These are phyloP conservation scores for Vanessa tameamea DNA, from an alignment of 1,140 invertebrate genomes.

Conservation along the genomic window DNA sequence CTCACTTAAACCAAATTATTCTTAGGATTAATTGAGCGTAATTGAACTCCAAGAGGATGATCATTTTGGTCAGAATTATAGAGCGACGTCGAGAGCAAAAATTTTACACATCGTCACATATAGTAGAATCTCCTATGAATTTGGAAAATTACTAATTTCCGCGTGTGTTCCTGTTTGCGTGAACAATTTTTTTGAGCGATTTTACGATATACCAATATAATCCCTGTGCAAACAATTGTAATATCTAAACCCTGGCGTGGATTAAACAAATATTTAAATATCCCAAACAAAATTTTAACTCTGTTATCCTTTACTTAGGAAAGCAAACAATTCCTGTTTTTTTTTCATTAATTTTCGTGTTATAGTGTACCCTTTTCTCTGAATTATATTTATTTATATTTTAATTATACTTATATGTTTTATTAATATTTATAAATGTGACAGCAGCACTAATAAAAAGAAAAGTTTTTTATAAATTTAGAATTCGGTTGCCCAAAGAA, in stretches of 20 bases:
- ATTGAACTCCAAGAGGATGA: too few species aligned
- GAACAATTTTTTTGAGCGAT: neutral
- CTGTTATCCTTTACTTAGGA: constrained; percentile 8
- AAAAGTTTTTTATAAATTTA: too few species aligned
- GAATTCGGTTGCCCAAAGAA: neutral
- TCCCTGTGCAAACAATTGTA: neutral
- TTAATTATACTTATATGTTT: neutral
- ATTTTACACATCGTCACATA: too few species aligned
- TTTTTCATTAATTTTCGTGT: neutral
- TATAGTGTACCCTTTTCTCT: neutral
- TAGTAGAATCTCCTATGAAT: too few species aligned
- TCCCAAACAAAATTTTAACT: constrained; percentile 13
- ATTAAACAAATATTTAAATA: constrained; percentile 13
- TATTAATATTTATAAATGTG: neutral
- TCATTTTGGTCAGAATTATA: too few species aligned
- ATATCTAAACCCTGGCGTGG: neutral
- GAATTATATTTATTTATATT: neutral
- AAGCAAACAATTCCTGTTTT: neutral
- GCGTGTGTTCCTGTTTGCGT: too few species aligned
- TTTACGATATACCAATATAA: constrained; percentile 8
- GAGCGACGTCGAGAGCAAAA: too few species aligned
- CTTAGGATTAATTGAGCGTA: too few species aligned
- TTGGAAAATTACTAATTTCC: too few species aligned
- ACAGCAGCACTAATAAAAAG: too few species aligned
- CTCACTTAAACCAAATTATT: too few species aligned